Base-by-base conservation (phyloP, 2,888 invertebrate species). In the Cepaea hortensis region DNA sequence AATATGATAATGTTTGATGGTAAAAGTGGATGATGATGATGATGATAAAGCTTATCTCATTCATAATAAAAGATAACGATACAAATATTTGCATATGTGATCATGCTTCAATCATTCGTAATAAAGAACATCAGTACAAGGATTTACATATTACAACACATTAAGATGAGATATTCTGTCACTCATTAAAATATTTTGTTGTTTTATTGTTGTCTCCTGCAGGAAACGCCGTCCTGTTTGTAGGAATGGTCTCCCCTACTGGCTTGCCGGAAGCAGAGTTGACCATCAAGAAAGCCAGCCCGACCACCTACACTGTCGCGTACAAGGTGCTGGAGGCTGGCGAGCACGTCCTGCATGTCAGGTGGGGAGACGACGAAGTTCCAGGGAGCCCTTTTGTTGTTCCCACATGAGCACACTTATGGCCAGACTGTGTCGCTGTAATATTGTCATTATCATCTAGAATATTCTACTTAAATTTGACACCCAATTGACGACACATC, bases 281-380 rank as follows among this genome's bases (percentile, higher is more conserved):
- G 87, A 97, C 96, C 93, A 96, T 98, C 89, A 98, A 98, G 94
- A 97, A 94, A 97, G 89, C 90, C 18, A 87, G 90, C 35, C 90
- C 91, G 79, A 92, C 90, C n/a, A 55, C 90, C 23, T 92, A 91
- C 89, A 90, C 90, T 55, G 88, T 98, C 68, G 97, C 96, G 95
- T 98, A 98, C 95, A 96, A 97, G 92, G 97, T 97, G 88, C 96
- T 97, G 92, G 98, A 98, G 94, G 96, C 97, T 93, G 98, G 98
- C 90, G 98, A 98, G 68, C 93, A 94, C 89, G 89, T 90, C 7
- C 89, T 94, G 84, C 88, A 88, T 84, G 90, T 98, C 91, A 98
- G 98, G 95, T 98, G 98, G 98, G 98, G 98, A 79, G 98, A 98
- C 90, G 98, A 98, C 85, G 98, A 98, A 95, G 97, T 98, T 95